Conservation (phyloP, 1,140 invertebrate species). For the Papilio machaon region DNA sequence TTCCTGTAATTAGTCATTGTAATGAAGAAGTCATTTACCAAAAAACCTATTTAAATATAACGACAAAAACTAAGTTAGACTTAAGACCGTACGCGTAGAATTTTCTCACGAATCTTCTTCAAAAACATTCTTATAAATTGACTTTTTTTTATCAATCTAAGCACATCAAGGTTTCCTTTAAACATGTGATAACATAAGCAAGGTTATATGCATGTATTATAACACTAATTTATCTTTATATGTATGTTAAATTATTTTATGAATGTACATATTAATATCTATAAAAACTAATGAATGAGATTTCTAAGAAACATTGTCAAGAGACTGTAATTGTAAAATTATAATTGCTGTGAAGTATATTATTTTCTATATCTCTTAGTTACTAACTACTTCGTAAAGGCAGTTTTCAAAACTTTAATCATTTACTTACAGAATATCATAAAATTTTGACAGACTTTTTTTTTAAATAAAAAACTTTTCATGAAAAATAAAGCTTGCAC, state of each 20-base stretch:
- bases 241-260: slow-evolving; percentile 2
- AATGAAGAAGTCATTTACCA: background rate
- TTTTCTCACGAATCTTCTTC: slow-evolving; percentile 11
- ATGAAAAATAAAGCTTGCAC: too few relatives aligned
- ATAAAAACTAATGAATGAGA: slow-evolving; percentile 14
- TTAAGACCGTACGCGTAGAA: background rate
- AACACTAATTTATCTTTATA: background rate
- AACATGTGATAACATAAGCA: background rate
- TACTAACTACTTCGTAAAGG: background rate
- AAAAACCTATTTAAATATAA: slow-evolving; percentile 3
- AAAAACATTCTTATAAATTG: slow-evolving; percentile 2
- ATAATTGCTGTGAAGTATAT: background rate
- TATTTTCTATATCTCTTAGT: background rate
- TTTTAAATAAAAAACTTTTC: too few relatives aligned
- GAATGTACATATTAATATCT: background rate
- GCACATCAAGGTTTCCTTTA: background rate
- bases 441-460: too few relatives aligned
- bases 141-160: background rate
- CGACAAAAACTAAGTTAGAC: background rate
- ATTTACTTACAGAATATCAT: too few relatives aligned
- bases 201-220: background rate
- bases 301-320: slow-evolving; percentile 5
- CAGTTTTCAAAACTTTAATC: too few relatives aligned
- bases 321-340: background rate
- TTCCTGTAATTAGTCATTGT: slow-evolving; percentile 5